Base-by-base conservation (phyloP, 2,797 vertebrate species). In the Podarcis siculus region DNA sequence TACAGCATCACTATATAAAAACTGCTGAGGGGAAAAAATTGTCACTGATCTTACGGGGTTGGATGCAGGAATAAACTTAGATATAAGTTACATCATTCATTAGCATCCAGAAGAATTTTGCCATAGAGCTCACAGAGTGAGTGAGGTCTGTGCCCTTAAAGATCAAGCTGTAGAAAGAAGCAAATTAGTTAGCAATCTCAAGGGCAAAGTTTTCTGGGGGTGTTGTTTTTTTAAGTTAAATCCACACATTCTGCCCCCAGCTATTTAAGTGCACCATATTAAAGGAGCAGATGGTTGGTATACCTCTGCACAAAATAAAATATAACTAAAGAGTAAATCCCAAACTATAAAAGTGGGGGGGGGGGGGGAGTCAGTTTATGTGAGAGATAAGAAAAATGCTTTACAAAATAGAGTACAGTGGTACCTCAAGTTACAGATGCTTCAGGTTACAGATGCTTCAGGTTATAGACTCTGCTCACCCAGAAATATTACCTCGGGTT, bases 181-280 rank as follows among this genome's bases (percentile, higher is more conserved):
- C 42, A 78, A 69, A 83, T 81, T 39, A 83, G 91, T 90, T 49
- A 93, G 64, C 39, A 90, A 78, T 66, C 86, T 90, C 82, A 95
- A 92, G 89, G 79, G 89, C 82, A 86, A 89, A 32, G 32, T 89
- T 76, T 19, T 64, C 21, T 42, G 42, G 42, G 42, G 42, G 42
- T 42, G 42, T 8, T 8, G 1, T 42, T 9, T 42, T 42, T 42
- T 42, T 42, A 42, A 42, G 67, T 75, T 90, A 49, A 92, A 83
- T 82, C 1, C 0, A 4, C 19, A 13, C 72, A 95, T 92, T 88
- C 23, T 88, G 86, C 90, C 89, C 86, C 6, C 27, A 45, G 23
- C 49, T 89, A 23, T 86, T 67, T 79, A 27, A 76, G 69, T 89
- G 17, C 25, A 84, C 58, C 1, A 1, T 42, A 64, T 27, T 89